phyloP scores from a whole-genome alignment of 2,888 invertebrate species.

The Plagiodera versicolora region DNA sequence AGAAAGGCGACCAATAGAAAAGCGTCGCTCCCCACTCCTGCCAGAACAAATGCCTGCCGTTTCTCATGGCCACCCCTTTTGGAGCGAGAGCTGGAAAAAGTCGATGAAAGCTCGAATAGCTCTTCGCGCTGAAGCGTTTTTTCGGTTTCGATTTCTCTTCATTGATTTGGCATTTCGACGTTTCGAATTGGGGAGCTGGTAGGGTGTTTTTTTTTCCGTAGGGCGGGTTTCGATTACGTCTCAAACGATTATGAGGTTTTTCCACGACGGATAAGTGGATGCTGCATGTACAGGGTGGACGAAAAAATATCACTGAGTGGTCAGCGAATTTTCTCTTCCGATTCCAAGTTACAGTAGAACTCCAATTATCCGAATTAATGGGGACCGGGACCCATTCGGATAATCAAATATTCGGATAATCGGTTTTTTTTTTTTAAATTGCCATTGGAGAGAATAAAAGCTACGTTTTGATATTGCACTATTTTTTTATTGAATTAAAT shows the following conservation, averaged over 20 bases:
- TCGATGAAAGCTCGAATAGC: constrained; percentile 23
- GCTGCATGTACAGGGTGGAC: too few species aligned
- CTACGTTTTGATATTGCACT: too few species aligned
- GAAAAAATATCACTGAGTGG: too few species aligned
- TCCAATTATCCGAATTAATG: too few species aligned
- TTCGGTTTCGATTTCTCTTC: constrained; percentile 19
- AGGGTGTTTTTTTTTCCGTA: not conserved
- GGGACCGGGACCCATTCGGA: too few species aligned
- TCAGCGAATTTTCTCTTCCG: too few species aligned
- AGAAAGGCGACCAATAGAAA: constrained; percentile 45
- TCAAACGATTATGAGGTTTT: not conserved
- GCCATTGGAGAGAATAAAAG: too few species aligned
- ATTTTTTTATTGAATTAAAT: too few species aligned
- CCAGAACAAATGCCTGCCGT: constrained; percentile 32
- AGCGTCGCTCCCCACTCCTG: constrained; percentile 37
- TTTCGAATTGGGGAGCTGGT: not conserved
- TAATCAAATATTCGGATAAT: too few species aligned
- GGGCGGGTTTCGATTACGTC: not conserved
- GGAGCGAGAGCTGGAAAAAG: constrained; percentile 28
- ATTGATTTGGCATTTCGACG: constrained; percentile 20
- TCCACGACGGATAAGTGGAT: too few species aligned
- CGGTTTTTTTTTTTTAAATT: too few species aligned
- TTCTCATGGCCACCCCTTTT: constrained; percentile 36
- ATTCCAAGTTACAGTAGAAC: too few species aligned
- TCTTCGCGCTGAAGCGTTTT: constrained; percentile 17